A percentile compares a stretch with the other conserved stretches of the same genome.
phyloP scores from a whole-genome alignment of 1,140 invertebrate species.

The Drosophila bocqueti region DNA sequence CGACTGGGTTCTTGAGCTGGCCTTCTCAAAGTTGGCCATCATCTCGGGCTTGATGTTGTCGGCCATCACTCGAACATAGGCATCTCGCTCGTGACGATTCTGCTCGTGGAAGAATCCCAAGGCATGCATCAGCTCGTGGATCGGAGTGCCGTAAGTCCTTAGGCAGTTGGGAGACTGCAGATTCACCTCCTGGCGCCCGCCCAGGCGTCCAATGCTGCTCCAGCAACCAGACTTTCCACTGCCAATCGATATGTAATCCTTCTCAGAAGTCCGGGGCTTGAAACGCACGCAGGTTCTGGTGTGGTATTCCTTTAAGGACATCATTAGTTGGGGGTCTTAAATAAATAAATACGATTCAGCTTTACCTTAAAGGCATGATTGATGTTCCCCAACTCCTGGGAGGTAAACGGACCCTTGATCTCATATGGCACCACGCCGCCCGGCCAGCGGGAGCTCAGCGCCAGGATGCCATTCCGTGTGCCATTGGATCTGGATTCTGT shows the following conservation, averaged over 20 bases:
- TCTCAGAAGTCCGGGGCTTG: constrained; percentile 87
- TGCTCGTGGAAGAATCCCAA: constrained; percentile 95
- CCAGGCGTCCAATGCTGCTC: constrained; percentile 90
- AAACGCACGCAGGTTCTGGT: constrained; percentile 90
- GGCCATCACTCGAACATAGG: constrained; percentile 89
- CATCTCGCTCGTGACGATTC: constrained; percentile 91
- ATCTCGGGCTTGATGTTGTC: constrained; percentile 90
- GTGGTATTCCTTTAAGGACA: constrained; percentile 86
- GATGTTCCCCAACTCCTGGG: constrained; percentile 85
- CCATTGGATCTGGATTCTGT: constrained; percentile 54
- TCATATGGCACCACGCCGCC: constrained; percentile 90
- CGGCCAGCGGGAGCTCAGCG: constrained; percentile 87
- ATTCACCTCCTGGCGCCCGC: constrained; percentile 85
- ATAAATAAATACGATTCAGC: background rate
- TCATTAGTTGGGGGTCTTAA: too few species aligned
- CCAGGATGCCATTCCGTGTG: constrained; percentile 87
- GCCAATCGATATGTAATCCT: constrained; percentile 89
- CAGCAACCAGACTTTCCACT: constrained; percentile 91
- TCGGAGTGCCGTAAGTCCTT: constrained; percentile 90
- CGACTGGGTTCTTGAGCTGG: constrained; percentile 86
- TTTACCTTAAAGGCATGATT: constrained; percentile 86
- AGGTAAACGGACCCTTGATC: constrained; percentile 88
- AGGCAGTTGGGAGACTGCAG: constrained; percentile 88
- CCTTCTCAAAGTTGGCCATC: constrained; percentile 90
- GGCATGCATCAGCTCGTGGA: constrained; percentile 94